A percentile compares a stretch with the other conserved stretches of the same genome.
These are phyloP conservation scores for Arenaria interpres DNA, from an alignment of 2,113 vertebrate species.

Conservation along the genomic window DNA sequence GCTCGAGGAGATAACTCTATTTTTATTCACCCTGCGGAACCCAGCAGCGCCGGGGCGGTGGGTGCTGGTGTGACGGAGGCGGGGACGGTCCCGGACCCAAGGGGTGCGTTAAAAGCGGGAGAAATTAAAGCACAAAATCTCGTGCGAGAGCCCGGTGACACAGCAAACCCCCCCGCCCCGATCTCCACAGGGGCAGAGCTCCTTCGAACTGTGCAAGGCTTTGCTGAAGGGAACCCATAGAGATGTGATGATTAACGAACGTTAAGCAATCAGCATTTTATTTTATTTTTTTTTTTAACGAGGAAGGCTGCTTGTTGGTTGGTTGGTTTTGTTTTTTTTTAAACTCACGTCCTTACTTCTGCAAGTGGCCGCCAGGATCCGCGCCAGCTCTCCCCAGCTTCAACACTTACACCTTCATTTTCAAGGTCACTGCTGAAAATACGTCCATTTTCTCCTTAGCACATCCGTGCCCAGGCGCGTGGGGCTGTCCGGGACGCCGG, in stretches of 20 bases:
- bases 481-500: background rate
- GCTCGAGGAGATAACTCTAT: background rate
- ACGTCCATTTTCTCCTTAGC: background rate
- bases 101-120: background rate
- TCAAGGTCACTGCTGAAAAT: constrained; percentile 16
- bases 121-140: background rate
- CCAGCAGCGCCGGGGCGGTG: background rate
- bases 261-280: background rate
- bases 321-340: too few relatives aligned
- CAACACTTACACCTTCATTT: background rate
- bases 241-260: constrained; percentile 15
- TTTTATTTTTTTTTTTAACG: background rate
- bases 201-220: background rate
- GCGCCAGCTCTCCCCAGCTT: background rate
- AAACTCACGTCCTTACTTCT: background rate
- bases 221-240: background rate
- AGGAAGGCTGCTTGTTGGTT: background rate
- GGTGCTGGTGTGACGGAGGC: background rate
- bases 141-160: background rate
- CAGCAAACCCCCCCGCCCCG: too few relatives aligned
- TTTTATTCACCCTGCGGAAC: background rate
- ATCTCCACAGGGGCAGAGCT: background rate
- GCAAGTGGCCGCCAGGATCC: background rate
- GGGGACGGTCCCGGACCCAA: background rate
- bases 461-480: background rate